Base-by-base conservation (phyloP, 1,140 invertebrate genomes). In the Drosophila jambulina region DNA sequence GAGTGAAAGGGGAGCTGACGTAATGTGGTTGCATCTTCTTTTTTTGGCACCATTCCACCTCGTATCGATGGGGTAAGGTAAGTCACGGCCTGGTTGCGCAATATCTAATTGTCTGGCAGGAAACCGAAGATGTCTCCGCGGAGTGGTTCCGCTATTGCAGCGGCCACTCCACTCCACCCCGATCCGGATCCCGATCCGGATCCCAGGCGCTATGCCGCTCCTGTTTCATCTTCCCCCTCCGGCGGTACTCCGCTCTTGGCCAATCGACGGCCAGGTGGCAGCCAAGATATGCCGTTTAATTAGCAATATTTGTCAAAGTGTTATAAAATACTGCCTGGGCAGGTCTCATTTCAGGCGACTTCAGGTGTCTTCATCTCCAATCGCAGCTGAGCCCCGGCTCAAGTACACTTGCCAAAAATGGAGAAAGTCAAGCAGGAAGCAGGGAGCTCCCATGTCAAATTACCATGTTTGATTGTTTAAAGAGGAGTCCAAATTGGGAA, bases 221-320 rank as follows among this genome's bases (percentile, higher is more conserved):
- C 36, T 27, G 43, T 36, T 53, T 29, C 60, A 45, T 13, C 53
- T 34, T 40, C 27, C 40, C 19, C 23, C 34, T 25, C 4, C 5
- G 6, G 38, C 19, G 21, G 29, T 36, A 9, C 17, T 19, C 23
- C 29, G 25, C 48, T 40, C 34, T 69, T 78, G 63, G 64, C 63
- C 63, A 77, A 61, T 49, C 63, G 74, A 19, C 61, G 38, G 46
- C 53, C 64, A 80, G 71, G 49, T 54, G 67, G 75, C 68, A 56
- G 49, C 46, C 65, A 75, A 36, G 23, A 70, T 23, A 75, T 62
- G 77, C 29, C 42, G 70, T 80, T 87, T 90, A 84, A 88, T 88
- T 90, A 84, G 69, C 62, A 78, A 81, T 88, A 90, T 90, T 88
- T 88, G 85, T 81, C 84, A 90, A 74, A 68, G 63, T 65, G 54